A percentile compares a stretch with the other conserved stretches of the same genome.
phyloP scores from a whole-genome alignment of 2,113 vertebrate species.

The Oostethus manadensis region DNA sequence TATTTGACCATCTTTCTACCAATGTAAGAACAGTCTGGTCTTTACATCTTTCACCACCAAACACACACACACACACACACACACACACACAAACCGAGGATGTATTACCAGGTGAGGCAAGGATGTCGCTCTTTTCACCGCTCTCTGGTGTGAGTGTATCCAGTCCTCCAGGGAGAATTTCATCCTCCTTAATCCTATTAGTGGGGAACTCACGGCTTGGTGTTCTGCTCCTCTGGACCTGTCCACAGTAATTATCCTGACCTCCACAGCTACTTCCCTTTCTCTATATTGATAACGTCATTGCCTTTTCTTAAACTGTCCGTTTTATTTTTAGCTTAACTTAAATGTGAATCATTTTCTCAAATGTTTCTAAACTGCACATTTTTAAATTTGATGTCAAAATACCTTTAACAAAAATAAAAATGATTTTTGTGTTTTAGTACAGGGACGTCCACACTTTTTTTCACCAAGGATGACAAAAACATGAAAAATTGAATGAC shows the following conservation, averaged over 20 bases:
- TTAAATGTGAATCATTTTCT: not conserved
- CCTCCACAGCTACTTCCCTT: slow-evolving; percentile 35
- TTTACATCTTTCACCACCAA: not conserved
- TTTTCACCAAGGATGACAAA: too few relatives aligned
- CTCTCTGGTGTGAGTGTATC: slow-evolving; percentile 58
- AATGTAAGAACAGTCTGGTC: slow-evolving; percentile 2
- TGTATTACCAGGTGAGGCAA: slow-evolving; percentile 48
- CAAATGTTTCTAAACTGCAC: not conserved
- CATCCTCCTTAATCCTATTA: slow-evolving; percentile 70
- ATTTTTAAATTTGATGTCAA: not conserved
- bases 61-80: slow-evolving; percentile 21
- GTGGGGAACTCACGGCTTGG: slow-evolving; percentile 48
- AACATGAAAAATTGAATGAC: too few relatives aligned
- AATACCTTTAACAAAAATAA: not conserved
- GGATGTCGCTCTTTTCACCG: slow-evolving; percentile 37
- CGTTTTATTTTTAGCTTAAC: not conserved
- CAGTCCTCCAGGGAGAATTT: slow-evolving; percentile 59
- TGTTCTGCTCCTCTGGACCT: slow-evolving; percentile 59
- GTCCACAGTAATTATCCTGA: slow-evolving; percentile 67
- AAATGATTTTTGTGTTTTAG: not conserved
- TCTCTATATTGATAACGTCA: slow-evolving; percentile 17
- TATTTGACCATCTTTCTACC: not conserved
- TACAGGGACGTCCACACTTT: too few relatives aligned
- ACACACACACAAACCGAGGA: slow-evolving; percentile 41
- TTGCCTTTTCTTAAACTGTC: not conserved